Conservation (phyloP, 2,888 invertebrate genomes). For the Thecophora atra region DNA sequence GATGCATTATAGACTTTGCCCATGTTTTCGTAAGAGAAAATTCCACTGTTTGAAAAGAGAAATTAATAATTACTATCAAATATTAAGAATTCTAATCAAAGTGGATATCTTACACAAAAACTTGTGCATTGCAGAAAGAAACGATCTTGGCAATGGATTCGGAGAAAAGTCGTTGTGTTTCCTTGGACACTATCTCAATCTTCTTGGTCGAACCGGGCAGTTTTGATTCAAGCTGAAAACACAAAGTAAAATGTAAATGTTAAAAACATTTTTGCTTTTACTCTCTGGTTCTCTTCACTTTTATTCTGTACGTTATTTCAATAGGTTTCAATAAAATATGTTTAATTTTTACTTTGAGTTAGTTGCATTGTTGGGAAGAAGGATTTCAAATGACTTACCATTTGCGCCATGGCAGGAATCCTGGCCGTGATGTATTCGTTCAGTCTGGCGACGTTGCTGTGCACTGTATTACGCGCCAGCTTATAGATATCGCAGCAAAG, state of each 20-base stretch:
- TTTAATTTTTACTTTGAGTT: too few species aligned
- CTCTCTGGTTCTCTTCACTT: too few species aligned
- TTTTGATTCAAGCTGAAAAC: conserved; percentile 75
- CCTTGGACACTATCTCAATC: conserved; percentile 68
- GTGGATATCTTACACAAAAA: conserved; percentile 77
- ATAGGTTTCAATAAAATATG: too few species aligned
- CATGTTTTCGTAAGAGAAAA: conserved; percentile 80
- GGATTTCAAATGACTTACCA: too few species aligned
- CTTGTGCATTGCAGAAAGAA: conserved; percentile 76
- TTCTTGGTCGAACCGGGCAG: conserved; percentile 76
- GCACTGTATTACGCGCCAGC: conserved; percentile 68
- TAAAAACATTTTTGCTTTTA: too few species aligned
- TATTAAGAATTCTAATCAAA: conserved; percentile 12
- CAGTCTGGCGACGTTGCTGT: conserved; percentile 67
- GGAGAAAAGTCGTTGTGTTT: conserved; percentile 66
- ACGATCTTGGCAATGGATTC: conserved; percentile 69
- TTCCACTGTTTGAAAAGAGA: conserved; percentile 70
- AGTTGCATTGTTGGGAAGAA: too few species aligned
- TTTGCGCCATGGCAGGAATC: conserved; percentile 68
- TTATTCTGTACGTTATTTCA: too few species aligned
- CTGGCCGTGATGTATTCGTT: conserved; percentile 69
- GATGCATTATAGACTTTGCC: conserved; percentile 78
- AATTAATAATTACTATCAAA: neutral
- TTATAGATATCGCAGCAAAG: conserved; percentile 71
- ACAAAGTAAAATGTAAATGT: conserved; percentile 35